Conservation (phyloP, 2,888 invertebrate species). For the Harpagoxenus sublaevis region DNA sequence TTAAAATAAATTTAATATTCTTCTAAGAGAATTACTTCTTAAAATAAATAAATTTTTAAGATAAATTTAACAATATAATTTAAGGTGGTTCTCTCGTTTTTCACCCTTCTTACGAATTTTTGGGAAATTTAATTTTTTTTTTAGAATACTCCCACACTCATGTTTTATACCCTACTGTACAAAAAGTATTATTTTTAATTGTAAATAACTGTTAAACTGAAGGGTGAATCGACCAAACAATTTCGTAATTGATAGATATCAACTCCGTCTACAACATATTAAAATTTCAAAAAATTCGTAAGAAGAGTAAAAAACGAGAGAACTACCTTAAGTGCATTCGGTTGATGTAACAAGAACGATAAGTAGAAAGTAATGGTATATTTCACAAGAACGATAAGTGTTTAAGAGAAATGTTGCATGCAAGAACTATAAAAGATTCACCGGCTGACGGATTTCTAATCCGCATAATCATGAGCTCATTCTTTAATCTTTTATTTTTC, state of each 20-base stretch:
- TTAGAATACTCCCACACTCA: no score
- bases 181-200: no score
- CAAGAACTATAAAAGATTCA: not conserved
- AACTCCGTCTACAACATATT: no score
- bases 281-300: no score
- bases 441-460: not conserved
- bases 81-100: not conserved
- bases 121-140: no score
- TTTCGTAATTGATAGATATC: no score
- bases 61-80: not conserved
- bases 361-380: slow-evolving; percentile 31
- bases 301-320: no score
- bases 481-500: not conserved
- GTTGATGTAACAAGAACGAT: slow-evolving; percentile 56
- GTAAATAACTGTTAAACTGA: no score
- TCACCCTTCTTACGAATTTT: no score
- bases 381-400: slow-evolving; percentile 61
- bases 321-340: slow-evolving; percentile 48
- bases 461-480: not conserved
- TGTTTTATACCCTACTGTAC: no score
- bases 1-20: not conserved
- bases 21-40: not conserved
- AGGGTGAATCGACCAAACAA: no score
- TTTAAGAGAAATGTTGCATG: not conserved
- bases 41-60: not conserved